A percentile compares a stretch with the other conserved stretches of the same genome.
phyloP scores from a whole-genome alignment of 2,888 invertebrate species.

The Drosophila limbata region DNA sequence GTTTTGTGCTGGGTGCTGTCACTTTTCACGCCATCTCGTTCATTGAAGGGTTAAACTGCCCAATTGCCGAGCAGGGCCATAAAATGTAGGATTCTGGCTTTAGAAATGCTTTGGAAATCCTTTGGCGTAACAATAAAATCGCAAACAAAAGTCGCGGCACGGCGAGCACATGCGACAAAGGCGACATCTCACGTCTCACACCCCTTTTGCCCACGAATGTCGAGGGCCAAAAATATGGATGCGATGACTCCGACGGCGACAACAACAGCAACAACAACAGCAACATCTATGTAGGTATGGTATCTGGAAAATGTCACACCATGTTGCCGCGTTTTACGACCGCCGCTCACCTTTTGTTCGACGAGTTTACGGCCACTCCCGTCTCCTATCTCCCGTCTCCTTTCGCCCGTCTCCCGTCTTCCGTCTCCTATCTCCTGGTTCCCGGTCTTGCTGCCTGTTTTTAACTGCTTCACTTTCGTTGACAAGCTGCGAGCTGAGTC shows the following conservation, averaged over 20 bases:
- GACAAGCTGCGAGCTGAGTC: slow-evolving; percentile 38
- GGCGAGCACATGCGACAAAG: slow-evolving; percentile 43
- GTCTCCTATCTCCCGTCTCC: slow-evolving; percentile 11
- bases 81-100: slow-evolving; percentile 72
- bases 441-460: slow-evolving; percentile 35
- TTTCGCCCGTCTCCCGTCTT: background rate
- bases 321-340: slow-evolving; percentile 78
- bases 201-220: slow-evolving; percentile 45
- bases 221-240: slow-evolving; percentile 61
- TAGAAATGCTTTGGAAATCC: slow-evolving; percentile 67
- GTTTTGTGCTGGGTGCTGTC: slow-evolving; percentile 22
- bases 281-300: slow-evolving; percentile 25
- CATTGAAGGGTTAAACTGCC: slow-evolving; percentile 78
- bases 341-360: slow-evolving; percentile 74
- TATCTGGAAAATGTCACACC: slow-evolving; percentile 73
- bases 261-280: slow-evolving; percentile 9
- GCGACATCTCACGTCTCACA: slow-evolving; percentile 38
- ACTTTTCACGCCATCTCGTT: slow-evolving; percentile 52
- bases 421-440: background rate
- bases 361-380: slow-evolving; percentile 66
- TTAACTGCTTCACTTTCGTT: slow-evolving; percentile 72
- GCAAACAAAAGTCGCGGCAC: slow-evolving; percentile 67
- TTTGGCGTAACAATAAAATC: slow-evolving; percentile 73
- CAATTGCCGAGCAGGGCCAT: slow-evolving; percentile 71
- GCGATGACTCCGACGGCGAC: slow-evolving; percentile 31